Evolutionary conservation across 2,797 vertebrate genomes (phyloP), one percentile per base, ranked within the genome.

Genomic region (Epinephelus awoara): DNA sequence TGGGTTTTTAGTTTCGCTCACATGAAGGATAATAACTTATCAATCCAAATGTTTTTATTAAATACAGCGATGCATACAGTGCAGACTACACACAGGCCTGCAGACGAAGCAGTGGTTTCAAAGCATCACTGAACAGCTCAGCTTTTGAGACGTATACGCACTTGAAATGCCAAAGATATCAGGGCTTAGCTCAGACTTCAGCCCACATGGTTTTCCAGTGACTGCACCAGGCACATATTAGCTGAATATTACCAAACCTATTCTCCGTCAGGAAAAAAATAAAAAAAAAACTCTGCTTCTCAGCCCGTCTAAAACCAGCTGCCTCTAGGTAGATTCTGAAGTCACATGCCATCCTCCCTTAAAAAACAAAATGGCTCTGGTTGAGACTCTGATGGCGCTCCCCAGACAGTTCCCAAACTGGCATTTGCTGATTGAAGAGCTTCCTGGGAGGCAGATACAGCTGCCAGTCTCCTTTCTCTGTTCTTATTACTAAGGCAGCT

Each of bases 401-500:
- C 59, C 58, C 68, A 62, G 72, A 83, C 75, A 50, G 50, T 75
- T 67, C 59, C 80, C 40, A 66, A 78, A 85, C 72, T 74, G 83
- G 61, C 80, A 51, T 82, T 34, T 75, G 69, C 81, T 91, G 87
- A 89, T 82, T 87, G 78, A 91, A 72, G 78, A 91, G 85, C 85
- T 72, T 85, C 88, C 77, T 80, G 77, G 70, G 77, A 85, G 83
- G 83, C 80, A 77, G 73, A 83, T 54, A 40, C 72, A 83, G 77
- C 82, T 68, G 75, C 59, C 61, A 59, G 54, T 70, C 71, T 62
- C 55, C 57, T 67, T 25, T 58, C n/a, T 67, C 23, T 58, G 49
- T 75, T 85, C 74, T 80, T 49, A 79, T 72, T 23, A 29, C 27
- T 29, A 29, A 83, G 72, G 67, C 65, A 34, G 72, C 63, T 67